Base-by-base conservation (phyloP, 2,113 vertebrate genomes). In the Rhegmatorhina hoffmannsi region DNA sequence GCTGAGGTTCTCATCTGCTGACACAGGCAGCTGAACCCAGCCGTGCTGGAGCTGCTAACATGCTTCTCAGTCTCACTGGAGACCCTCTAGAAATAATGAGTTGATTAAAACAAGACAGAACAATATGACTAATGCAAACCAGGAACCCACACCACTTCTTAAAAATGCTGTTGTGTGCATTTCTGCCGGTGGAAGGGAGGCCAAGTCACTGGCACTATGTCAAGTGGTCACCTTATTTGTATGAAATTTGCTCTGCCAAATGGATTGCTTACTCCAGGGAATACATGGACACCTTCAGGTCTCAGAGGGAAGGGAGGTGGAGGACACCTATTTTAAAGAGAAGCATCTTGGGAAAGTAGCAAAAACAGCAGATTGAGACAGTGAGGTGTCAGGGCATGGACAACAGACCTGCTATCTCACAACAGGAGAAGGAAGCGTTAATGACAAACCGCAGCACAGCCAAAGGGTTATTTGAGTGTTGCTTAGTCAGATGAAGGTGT, bases 1-100 rank as follows among this genome's bases (percentile, higher is more conserved):
- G 38, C 82, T 4, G 12, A 80, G 70, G 55, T 70, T 93, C 68
- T 77, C 88, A 29, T 92, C 28, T 92, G 63, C 86, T 95, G 95
- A 46, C 89, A 88, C 20, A 90, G 70, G 36, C 64, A 80, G 78
- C 75, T 49, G 49, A 92, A 90, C 36, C 58, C 79, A 76, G 62
- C 67, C 23, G 1, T 63, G 59, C 49, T 7, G 6, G 72, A 77
- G 59, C 59, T 92, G 50, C 63, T 53, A 43, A 66, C 28, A 9
- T 0, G 1, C 75, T 70, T 29, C 63, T 60, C 88, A 34, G 7
- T 34, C 83, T 66, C 18, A 0, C 79, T 83, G 68, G 83, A 90
- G 75, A 82, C 82, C 53, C 59, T 59, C 50, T 59, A 85, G 83
- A 94, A 92, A 46, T 34, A 77, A 19, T 53, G 72, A 77, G 43